phyloP scores from a whole-genome alignment of 2,797 vertebrate species.

The Psittacula echo region DNA sequence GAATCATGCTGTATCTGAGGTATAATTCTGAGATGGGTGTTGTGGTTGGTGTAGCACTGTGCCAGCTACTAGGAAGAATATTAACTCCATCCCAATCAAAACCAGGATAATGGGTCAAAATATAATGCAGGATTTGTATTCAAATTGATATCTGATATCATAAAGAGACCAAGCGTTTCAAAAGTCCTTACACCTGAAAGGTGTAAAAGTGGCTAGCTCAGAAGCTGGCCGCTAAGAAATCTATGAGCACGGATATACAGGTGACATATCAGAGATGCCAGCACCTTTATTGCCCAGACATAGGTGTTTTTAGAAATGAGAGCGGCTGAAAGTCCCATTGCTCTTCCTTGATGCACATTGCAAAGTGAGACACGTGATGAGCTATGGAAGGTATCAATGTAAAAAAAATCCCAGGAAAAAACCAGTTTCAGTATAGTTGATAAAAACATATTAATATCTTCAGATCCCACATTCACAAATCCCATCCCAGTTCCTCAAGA shows the following conservation, averaged over 20 bases:
- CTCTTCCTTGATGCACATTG: background rate
- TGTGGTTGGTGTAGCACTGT: background rate
- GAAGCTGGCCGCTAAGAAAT: background rate
- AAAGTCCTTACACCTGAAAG: background rate
- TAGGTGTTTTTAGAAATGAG: background rate
- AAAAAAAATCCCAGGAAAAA: background rate
- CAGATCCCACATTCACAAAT: background rate
- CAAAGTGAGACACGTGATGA: background rate
- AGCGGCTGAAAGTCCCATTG: background rate
- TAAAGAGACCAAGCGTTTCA: background rate
- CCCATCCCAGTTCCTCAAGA: background rate
- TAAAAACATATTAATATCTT: background rate
- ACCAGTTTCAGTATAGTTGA: background rate
- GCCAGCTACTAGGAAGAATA: background rate
- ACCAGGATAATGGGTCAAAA: background rate
- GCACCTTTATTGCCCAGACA: accelerated
- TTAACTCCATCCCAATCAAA: background rate
- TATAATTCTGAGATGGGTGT: background rate
- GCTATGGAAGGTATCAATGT: background rate
- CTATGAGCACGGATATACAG: background rate
- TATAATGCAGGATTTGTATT: background rate
- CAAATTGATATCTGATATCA: background rate
- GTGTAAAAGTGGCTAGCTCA: background rate
- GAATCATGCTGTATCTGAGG: background rate
- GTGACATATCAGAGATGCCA: background rate